Base-by-base conservation (phyloP, 2,113 vertebrate genomes). In the Podilymbus podiceps region DNA sequence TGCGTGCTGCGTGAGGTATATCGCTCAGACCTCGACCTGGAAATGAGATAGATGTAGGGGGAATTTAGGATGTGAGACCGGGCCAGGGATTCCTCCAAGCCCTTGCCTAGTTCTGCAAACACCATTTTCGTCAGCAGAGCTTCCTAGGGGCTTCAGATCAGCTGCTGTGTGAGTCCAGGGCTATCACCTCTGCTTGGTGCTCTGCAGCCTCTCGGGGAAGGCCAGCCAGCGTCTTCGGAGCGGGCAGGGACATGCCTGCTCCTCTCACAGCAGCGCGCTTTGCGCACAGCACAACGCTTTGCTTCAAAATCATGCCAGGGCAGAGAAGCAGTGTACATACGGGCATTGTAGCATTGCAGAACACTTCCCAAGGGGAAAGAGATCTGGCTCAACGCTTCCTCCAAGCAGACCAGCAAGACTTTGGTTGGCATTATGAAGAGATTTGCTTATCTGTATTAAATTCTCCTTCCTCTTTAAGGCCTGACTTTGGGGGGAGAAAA, bases 281-380 rank as follows among this genome's bases (percentile, higher is more conserved):
- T 59, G 35, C 5, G 11, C 18, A 35, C 52, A 59, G 20, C 53
- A 63, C 42, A 68, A 8, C 0, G 1, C 28, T 74, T 46, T 35
- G 30, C 73, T 69, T 84, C 84, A 40, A 14, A 63, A 30, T 69
- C 67, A 3, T 4, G 12, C 18, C 12, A 11, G 49, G 28, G 11
- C 3, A 1, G 59, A 73, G 77, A 24, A 49, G 58, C 75, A 53
- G 50, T 0, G 0, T 27, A 10, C 9, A 2, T 21, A 38, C 1
- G 1, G 25, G 23, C 4, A 0, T 30, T 22, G 42, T 44, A 62
- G 19, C 0, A 0, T 38, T 23, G 33, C 20, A 33, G 25, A 59
- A 55, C 44, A 14, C 25, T 47, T 58, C 44, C n/a, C 50, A 17
- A 50, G 49, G 4, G 8, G 8, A 11, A 31, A 11, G 25, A 64